phyloP scores from a whole-genome alignment of 2,797 vertebrate genomes.

The Clamator glandarius region DNA sequence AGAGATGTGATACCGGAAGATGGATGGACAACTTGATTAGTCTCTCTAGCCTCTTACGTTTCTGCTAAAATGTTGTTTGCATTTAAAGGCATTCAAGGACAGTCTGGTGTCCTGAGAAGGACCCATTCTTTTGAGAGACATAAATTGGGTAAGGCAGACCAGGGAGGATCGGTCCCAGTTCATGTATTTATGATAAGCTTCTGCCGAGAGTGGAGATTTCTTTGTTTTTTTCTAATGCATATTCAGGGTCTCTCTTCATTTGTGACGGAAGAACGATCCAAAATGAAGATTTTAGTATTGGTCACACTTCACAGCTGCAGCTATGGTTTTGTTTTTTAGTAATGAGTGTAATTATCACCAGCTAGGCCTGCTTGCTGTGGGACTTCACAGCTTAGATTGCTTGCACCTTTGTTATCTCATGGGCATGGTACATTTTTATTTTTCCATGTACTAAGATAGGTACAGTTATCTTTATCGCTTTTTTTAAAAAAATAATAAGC shows the following conservation, averaged over 20 bases:
- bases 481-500: background rate
- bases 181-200: background rate
- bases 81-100: conserved; percentile 18
- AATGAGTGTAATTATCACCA: conserved; percentile 41
- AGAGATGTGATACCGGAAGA: background rate
- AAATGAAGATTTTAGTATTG: background rate
- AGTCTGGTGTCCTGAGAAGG: background rate
- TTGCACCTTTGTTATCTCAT: background rate
- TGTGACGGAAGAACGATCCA: background rate
- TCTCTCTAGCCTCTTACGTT: background rate
- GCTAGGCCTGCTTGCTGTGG: background rate
- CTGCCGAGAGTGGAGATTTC: background rate
- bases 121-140: background rate
- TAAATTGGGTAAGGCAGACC: background rate
- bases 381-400: background rate
- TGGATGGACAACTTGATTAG: background rate
- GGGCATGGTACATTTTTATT: background rate
- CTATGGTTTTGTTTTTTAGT: background rate
- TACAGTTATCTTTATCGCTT: background rate
- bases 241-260: background rate
- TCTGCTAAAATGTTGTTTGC: background rate
- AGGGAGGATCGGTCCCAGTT: background rate
- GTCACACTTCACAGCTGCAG: conserved; percentile 30
- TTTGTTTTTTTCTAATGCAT: background rate
- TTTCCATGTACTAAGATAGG: background rate